Percentiles rank a stretch among this genome's conserved stretches.
phyloP scores from a whole-genome alignment of 2,888 invertebrate species.

The Eucriotettix oculatus region DNA sequence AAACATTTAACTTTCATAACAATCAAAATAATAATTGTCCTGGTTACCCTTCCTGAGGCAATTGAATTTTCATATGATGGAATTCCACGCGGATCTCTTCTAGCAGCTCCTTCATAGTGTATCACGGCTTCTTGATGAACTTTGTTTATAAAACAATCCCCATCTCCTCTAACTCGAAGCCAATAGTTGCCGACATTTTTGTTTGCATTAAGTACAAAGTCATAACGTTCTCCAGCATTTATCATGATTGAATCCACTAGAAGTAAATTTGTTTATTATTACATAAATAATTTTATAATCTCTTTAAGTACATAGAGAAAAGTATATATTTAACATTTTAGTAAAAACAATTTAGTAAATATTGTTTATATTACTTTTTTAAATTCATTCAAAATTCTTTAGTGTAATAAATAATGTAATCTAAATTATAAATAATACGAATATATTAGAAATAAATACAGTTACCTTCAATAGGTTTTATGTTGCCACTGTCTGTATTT shows the following conservation, averaged over 20 bases:
- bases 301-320: too few relatives aligned
- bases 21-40: background rate
- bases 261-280: too few relatives aligned
- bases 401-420: too few relatives aligned
- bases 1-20: too few relatives aligned
- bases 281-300: too few relatives aligned
- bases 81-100: constrained; percentile 10
- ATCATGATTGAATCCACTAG: constrained; percentile 23
- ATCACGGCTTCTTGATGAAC: constrained; percentile 16
- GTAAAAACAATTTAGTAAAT: too few relatives aligned
- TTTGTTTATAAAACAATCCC: constrained; percentile 21
- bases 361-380: too few relatives aligned
- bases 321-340: too few relatives aligned
- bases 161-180: constrained; percentile 28
- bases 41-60: constrained; percentile 19
- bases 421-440: too few relatives aligned
- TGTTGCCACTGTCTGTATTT: constrained; percentile 22
- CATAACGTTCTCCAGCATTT: constrained; percentile 31
- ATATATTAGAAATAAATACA: background rate
- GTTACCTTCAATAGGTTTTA: constrained; percentile 20
- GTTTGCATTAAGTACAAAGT: constrained; percentile 26
- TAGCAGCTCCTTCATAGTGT: constrained; percentile 12
- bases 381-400: too few relatives aligned
- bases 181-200: constrained; percentile 25
- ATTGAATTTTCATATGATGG: constrained; percentile 16